phyloP scores from a whole-genome alignment of 2,888 invertebrate genomes.

The Junonia oenone region DNA sequence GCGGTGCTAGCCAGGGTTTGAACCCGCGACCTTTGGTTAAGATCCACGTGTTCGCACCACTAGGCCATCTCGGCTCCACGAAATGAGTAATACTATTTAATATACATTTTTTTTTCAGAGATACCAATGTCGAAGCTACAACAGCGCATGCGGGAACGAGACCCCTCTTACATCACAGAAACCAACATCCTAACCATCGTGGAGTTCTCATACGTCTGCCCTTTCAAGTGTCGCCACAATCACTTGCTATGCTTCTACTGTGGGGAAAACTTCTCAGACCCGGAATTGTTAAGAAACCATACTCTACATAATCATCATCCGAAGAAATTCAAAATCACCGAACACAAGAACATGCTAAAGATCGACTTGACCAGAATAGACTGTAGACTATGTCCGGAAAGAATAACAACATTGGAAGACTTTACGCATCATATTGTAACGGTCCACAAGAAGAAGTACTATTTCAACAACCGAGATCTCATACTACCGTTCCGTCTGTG shows the following conservation, averaged over 20 bases:
- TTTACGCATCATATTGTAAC: slow-evolving; percentile 53
- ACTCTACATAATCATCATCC: slow-evolving; percentile 52
- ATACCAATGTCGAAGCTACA: slow-evolving; percentile 18
- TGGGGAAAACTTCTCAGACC: slow-evolving; percentile 49
- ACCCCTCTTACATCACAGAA: slow-evolving; percentile 59
- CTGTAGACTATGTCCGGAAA: slow-evolving; percentile 50
- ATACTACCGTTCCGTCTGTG: slow-evolving; percentile 55
- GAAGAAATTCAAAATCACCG: slow-evolving; percentile 59
- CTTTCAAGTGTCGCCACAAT: slow-evolving; percentile 67
- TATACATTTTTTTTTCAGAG: neutral
- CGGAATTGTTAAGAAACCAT: slow-evolving; percentile 30
- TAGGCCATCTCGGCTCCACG: too few species aligned
- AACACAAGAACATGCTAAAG: slow-evolving; percentile 66
- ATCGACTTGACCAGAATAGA: slow-evolving; percentile 60
- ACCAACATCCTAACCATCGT: slow-evolving; percentile 61
- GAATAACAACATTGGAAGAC: slow-evolving; percentile 48
- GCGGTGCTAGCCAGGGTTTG: too few species aligned
- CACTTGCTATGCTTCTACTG: slow-evolving; percentile 66
- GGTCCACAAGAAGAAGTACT: slow-evolving; percentile 55
- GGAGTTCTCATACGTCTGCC: slow-evolving; percentile 59
- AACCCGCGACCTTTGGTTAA: too few species aligned
- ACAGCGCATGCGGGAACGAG: slow-evolving; percentile 47
- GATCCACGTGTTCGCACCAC: too few species aligned
- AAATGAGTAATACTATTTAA: too few species aligned
- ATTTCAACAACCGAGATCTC: slow-evolving; percentile 52